Percentiles rank a stretch among this genome's conserved stretches.
phyloP scores from a whole-genome alignment of 2,113 vertebrate species.

The Hucho hucho region DNA sequence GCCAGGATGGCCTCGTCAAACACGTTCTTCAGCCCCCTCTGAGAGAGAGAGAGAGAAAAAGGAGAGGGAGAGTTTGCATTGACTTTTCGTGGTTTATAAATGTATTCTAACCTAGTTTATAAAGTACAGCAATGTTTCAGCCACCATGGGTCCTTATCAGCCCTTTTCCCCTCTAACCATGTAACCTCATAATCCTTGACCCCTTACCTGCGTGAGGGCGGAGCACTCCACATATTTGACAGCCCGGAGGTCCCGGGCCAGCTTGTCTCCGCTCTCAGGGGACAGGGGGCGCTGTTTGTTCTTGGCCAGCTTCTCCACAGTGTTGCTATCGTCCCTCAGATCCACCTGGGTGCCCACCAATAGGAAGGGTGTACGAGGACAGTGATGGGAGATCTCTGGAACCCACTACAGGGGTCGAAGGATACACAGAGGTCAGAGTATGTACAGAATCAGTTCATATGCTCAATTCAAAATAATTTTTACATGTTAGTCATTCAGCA shows the following conservation, averaged over 20 bases:
- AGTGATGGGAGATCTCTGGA: constrained; percentile 98
- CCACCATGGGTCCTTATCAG: background rate
- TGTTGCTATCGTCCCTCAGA: constrained; percentile 93
- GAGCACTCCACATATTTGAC: constrained; percentile 99
- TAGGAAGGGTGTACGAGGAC: constrained; percentile 96
- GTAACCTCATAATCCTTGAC: background rate
- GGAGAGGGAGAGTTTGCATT: background rate
- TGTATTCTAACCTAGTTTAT: background rate
- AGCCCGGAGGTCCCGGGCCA: constrained; percentile 90
- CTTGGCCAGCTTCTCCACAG: constrained; percentile 96
- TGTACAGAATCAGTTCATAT: background rate
- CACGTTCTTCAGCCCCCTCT: constrained; percentile 79
- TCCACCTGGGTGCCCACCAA: constrained; percentile 97
- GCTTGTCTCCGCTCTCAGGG: constrained; percentile 90
- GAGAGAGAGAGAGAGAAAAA: constrained; percentile 6
- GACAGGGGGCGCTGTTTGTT: constrained; percentile 97
- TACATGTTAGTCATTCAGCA: too few species aligned
- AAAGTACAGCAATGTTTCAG: background rate
- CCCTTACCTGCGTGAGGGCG: constrained; percentile 91
- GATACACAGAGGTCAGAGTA: background rate
- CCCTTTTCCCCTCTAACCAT: background rate
- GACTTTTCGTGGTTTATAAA: background rate
- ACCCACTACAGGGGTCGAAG: constrained; percentile 82
- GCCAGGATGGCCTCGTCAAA: constrained; percentile 80
- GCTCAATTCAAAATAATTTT: background rate